Evolutionary conservation across 2,113 vertebrate genomes (phyloP).

Genomic region (Dermatemys mawii): DNA sequence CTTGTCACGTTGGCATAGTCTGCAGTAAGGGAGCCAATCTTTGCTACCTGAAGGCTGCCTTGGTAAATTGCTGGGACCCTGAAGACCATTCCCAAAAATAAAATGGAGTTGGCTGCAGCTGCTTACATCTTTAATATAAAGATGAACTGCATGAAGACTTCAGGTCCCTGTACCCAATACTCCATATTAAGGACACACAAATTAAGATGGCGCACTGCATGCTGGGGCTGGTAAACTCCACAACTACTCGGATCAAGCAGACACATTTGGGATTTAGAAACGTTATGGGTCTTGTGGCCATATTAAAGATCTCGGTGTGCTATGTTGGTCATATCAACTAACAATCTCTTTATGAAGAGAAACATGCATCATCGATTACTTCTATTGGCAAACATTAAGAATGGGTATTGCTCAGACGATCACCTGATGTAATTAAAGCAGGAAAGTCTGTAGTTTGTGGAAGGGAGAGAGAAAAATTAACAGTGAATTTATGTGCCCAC

Average conservation of each 20-base stretch:
- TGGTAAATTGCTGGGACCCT: not conserved
- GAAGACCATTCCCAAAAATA: not conserved
- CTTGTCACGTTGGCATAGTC: not conserved
- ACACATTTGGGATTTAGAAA: not conserved
- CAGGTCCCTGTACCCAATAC: not conserved
- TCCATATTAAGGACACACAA: not conserved
- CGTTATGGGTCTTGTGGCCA: not conserved
- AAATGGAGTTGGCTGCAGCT: not conserved
- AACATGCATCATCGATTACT: not conserved
- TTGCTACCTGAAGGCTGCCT: not conserved
- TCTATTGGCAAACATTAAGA: not conserved
- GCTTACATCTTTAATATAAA: not conserved
- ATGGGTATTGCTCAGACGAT: not conserved
- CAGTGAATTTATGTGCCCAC: not conserved
- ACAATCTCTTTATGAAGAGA: not conserved
- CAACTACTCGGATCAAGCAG: not conserved
- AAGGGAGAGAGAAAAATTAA: not conserved
- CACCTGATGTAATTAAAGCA: not conserved
- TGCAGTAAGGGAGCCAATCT: fast-evolving
- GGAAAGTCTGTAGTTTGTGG: not conserved
- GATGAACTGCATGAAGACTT: not conserved
- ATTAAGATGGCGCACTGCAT: not conserved
- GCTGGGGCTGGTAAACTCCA: fast-evolving
- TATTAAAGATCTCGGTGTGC: not conserved
- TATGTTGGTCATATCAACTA: not conserved